phyloP scores from a whole-genome alignment of 2,113 vertebrate species.

The Vanacampus margaritifer region DNA sequence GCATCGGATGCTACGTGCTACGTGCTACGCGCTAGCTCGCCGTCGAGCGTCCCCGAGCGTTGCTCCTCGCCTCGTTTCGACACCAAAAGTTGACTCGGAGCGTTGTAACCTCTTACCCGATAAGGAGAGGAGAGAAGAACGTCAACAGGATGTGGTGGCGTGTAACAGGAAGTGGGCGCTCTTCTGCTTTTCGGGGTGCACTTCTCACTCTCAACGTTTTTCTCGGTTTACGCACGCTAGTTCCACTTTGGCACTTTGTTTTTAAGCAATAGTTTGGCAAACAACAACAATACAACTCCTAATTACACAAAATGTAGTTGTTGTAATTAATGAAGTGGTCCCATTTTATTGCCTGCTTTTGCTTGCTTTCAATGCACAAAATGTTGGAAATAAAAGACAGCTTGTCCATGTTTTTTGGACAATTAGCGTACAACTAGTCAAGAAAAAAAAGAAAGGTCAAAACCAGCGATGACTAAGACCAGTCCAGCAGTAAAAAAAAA shows the following conservation, averaged over 20 bases:
- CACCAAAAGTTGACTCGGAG: not conserved
- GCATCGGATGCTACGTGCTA: not conserved
- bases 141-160: conserved; percentile 71
- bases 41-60: too few relatives aligned
- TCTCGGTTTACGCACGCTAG: too few relatives aligned
- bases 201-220: not conserved
- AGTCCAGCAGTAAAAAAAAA: too few relatives aligned
- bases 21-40: not conserved
- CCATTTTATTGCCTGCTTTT: too few relatives aligned
- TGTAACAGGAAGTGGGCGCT: conserved; percentile 66
- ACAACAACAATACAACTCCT: not conserved
- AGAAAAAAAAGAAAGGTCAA: too few relatives aligned
- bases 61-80: not conserved
- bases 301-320: too few relatives aligned
- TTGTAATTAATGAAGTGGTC: too few relatives aligned
- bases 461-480: too few relatives aligned
- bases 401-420: too few relatives aligned
- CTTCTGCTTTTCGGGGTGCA: not conserved
- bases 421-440: too few relatives aligned
- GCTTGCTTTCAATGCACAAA: too few relatives aligned
- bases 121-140: conserved; percentile 4
- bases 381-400: too few relatives aligned
- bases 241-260: not conserved
- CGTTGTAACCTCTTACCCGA: not conserved
- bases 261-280: not conserved